Evolutionary conservation across 2,113 vertebrate species (phyloP).

Genomic region (Oncorhynchus tshawytscha): DNA sequence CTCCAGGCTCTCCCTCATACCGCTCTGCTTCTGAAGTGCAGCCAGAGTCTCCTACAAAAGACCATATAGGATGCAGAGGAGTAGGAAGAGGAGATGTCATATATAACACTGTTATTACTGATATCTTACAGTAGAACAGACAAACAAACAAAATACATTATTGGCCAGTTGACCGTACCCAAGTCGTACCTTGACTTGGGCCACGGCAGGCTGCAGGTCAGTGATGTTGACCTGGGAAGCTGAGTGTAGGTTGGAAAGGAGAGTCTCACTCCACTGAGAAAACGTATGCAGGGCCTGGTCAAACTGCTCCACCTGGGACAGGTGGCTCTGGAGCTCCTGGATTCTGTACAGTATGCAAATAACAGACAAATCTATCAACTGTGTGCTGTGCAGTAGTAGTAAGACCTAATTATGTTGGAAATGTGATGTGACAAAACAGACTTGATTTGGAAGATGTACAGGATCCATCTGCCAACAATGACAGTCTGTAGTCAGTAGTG

Average conservation of each 20-base stretch:
- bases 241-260: constrained; percentile 81
- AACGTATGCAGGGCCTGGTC: constrained; percentile 84
- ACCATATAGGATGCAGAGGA: neutral
- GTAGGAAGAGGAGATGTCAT: neutral
- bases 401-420: too few relatives aligned
- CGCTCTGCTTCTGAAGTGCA: constrained; percentile 76
- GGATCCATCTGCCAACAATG: neutral
- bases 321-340: constrained; percentile 77
- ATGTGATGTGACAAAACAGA: too few relatives aligned
- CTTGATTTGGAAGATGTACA: too few relatives aligned
- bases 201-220: constrained; percentile 73
- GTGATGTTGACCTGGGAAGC: constrained; percentile 78
- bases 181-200: constrained; percentile 79
- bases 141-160: neutral
- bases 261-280: constrained; percentile 88
- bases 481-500: neutral
- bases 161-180: neutral
- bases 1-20: constrained; percentile 73
- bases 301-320: constrained; percentile 80
- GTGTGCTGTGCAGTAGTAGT: too few relatives aligned
- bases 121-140: neutral
- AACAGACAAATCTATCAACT: neutral
- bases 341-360: constrained; percentile 69
- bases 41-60: constrained; percentile 75
- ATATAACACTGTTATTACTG: neutral